Evolutionary conservation across 2,888 invertebrate species (phyloP), one percentile per base, ranked within the genome.

Genomic region (Metacarcinus magister): DNA sequence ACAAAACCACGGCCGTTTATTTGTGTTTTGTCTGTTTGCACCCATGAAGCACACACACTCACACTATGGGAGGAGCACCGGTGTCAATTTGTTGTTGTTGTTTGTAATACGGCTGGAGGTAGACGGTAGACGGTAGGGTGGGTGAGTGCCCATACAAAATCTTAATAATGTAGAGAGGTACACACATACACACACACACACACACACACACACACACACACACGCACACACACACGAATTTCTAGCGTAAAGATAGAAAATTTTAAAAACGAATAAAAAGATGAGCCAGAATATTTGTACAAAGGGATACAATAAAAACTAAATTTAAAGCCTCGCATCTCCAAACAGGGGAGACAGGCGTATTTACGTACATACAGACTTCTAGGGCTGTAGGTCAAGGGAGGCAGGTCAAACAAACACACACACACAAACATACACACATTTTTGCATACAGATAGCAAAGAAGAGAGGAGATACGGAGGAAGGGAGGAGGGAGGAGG

Each of bases 21-120:
- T 82, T 28, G 32, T 82, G 82, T 82, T 82, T 82, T 82, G 82
- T 82, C 32, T 82, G 82, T 82, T 82, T 82, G 82, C 82, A 82
- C 82, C 82, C 82, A 82, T 82, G 82, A 82, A 82, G 82, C 82
- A 82, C 28, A 82, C 28, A 82, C 10, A 23, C 67, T 67, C 82
- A 28, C 82, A 8, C 8, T 82, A 82, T 28, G 82, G 13, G 32
- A 82, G 54, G 8, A 32, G 82, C 32, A 82, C 82, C 10, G 32
- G 5, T 32, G 82, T n/a, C 2, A 23, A 5, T 67, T 67, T 67
- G 19, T 10, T 67, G 16, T 67, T 10, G 16, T 23, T 19, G 13
- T 67, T 67, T 23, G 23, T 67, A 67, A 23, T 19, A 23, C 67
- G 23, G 67, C 2, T 67, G 67, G n/a, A 4, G 67, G 1, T 67